Conservation (phyloP, 2,797 vertebrate genomes). For the Pseudomugil tenellus region DNA sequence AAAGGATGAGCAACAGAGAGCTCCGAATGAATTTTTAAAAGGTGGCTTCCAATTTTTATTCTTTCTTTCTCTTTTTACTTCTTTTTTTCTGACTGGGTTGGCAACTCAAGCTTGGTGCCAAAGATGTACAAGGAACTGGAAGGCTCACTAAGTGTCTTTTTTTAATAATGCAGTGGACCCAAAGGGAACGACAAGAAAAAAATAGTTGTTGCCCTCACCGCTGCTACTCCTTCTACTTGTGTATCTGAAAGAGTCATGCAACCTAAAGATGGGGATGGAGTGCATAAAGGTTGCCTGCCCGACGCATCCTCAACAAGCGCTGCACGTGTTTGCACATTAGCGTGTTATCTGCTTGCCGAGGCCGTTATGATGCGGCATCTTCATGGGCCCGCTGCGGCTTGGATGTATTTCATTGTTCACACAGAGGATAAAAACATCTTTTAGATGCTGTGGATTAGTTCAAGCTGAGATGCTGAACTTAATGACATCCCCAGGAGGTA, state of each 20-base stretch:
- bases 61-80: constrained; percentile 22
- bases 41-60: constrained; percentile 58
- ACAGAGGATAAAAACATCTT: constrained; percentile 19
- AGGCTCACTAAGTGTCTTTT: constrained; percentile 81
- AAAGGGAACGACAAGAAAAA: constrained; percentile 53
- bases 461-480: background rate
- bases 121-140: constrained; percentile 79
- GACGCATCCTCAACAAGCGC: constrained; percentile 32
- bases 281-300: constrained; percentile 49
- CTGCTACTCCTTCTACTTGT: background rate
- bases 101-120: constrained; percentile 74
- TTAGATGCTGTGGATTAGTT: background rate
- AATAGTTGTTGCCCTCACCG: background rate
- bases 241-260: constrained; percentile 51
- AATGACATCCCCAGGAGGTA: constrained; percentile 3
- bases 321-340: constrained; percentile 18
- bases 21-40: constrained; percentile 76
- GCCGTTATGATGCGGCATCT: constrained; percentile 50
- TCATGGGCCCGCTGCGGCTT: constrained; percentile 40
- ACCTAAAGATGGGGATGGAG: constrained; percentile 47
- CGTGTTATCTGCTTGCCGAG: constrained; percentile 31
- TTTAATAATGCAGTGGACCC: constrained; percentile 81
- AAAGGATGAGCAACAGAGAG: constrained; percentile 69
- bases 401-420: constrained; percentile 13
- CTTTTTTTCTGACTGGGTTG: constrained; percentile 59